These are phyloP conservation scores for Dipodomys stephensi DNA, from an alignment of 2,113 vertebrate species.

Conservation along the genomic window DNA sequence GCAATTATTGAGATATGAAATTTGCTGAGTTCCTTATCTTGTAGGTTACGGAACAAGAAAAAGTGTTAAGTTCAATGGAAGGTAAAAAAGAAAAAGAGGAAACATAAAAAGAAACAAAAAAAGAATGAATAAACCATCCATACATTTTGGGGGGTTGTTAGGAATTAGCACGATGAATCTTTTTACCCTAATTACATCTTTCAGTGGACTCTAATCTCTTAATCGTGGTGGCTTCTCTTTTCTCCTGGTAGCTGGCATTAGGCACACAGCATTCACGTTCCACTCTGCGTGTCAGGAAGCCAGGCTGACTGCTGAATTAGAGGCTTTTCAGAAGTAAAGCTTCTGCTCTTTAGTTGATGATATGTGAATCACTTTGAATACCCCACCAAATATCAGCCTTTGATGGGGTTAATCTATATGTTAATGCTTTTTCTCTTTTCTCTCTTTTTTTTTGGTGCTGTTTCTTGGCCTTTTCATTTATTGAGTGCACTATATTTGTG, in stretches of 20 bases:
- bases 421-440: constrained; percentile 57
- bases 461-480: constrained; percentile 55
- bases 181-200: constrained; percentile 82
- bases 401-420: constrained; percentile 77
- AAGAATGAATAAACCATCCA: constrained; percentile 37
- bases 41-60: constrained; percentile 75
- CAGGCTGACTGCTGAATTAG: constrained; percentile 44
- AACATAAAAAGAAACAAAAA: neutral
- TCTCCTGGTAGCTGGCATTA: constrained; percentile 71
- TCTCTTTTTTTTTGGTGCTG: neutral
- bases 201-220: constrained; percentile 82
- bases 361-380: constrained; percentile 64
- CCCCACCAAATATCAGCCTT: constrained; percentile 63
- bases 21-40: neutral
- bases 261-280: constrained; percentile 54
- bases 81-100: neutral
- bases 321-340: constrained; percentile 66
- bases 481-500: constrained; percentile 42
- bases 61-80: neutral
- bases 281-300: constrained; percentile 69
- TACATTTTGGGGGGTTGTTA: constrained; percentile 62
- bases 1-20: neutral
- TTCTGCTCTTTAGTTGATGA: constrained; percentile 60
- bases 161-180: constrained; percentile 83
- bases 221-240: constrained; percentile 78